Percentiles rank a stretch among this genome's conserved stretches.
These are phyloP conservation scores for Periophthalmus modestus DNA, from an alignment of 2,113 vertebrate species.

Conservation along the genomic window DNA sequence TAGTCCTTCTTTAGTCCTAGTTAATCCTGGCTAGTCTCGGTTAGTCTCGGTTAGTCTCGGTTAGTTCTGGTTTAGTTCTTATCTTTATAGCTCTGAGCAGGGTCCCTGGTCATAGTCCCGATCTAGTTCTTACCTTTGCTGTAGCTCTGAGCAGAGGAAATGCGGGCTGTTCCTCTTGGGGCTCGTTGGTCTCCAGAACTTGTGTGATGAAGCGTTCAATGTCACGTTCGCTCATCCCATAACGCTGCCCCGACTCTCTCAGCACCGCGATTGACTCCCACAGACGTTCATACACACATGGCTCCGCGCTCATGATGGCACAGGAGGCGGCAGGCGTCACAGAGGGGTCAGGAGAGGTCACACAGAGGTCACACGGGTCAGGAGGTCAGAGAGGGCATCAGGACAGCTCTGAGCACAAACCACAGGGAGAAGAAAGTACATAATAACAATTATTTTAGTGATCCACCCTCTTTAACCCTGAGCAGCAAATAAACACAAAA, in stretches of 20 bases:
- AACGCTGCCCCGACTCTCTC: constrained; percentile 92
- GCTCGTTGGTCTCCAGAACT: constrained; percentile 92
- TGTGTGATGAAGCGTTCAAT: constrained; percentile 95
- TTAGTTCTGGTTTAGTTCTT: no score
- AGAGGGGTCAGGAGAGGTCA: neutral
- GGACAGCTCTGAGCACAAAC: neutral
- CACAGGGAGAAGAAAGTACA: no score
- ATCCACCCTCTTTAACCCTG: no score
- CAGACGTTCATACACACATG: constrained; percentile 96
- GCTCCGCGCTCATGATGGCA: constrained; percentile 75
- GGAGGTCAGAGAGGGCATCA: neutral
- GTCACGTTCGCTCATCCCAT: constrained; percentile 94
- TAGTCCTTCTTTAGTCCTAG: no score
- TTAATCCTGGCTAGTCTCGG: no score
- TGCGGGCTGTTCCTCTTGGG: constrained; percentile 82
- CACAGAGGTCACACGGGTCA: neutral
- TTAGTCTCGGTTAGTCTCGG: no score
- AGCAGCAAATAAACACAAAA: no score
- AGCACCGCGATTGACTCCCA: constrained; percentile 92
- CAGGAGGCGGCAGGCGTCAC: no score
- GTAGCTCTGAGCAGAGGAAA: constrained; percentile 83
- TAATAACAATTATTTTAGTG: no score
- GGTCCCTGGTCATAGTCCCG: no score
- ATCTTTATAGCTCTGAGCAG: no score
- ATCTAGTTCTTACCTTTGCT: constrained; percentile 78